These are phyloP conservation scores for Portevinia maculata DNA, from an alignment of 2,888 invertebrate species.

Conservation along the genomic window DNA sequence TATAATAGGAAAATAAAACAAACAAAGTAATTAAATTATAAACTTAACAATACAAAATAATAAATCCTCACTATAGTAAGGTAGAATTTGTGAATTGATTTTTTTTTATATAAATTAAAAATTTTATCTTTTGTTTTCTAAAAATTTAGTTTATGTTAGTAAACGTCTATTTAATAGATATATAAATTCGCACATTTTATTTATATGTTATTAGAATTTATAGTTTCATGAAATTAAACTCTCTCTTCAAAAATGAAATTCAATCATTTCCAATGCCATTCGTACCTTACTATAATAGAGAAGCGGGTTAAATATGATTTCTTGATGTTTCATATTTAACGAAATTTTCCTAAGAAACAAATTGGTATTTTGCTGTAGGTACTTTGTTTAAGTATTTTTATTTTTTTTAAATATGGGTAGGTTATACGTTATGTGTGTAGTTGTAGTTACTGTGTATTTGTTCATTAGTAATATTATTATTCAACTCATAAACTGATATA, in stretches of 20 bases:
- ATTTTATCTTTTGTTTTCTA: constrained; percentile 6
- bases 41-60: constrained; percentile 30
- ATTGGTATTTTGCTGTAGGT: not conserved
- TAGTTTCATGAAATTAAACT: constrained; percentile 5
- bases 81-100: constrained; percentile 64
- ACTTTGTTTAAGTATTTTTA: not conserved
- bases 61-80: constrained; percentile 75
- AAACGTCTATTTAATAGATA: not conserved
- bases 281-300: constrained; percentile 75
- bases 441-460: too few species aligned
- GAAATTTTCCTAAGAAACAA: not conserved
- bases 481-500: too few species aligned
- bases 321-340: not conserved
- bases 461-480: too few species aligned
- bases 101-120: constrained; percentile 20
- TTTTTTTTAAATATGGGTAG: not conserved
- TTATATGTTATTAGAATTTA: not conserved
- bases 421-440: too few species aligned
- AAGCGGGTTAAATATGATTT: constrained; percentile 30
- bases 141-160: not conserved
- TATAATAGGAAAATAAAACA: constrained; percentile 23
- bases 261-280: constrained; percentile 75
- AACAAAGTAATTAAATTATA: constrained; percentile 38
- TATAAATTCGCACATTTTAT: not conserved
- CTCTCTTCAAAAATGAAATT: constrained; percentile 68